phyloP scores from a whole-genome alignment of 2,113 vertebrate species.

The Megaceryle torquata region DNA sequence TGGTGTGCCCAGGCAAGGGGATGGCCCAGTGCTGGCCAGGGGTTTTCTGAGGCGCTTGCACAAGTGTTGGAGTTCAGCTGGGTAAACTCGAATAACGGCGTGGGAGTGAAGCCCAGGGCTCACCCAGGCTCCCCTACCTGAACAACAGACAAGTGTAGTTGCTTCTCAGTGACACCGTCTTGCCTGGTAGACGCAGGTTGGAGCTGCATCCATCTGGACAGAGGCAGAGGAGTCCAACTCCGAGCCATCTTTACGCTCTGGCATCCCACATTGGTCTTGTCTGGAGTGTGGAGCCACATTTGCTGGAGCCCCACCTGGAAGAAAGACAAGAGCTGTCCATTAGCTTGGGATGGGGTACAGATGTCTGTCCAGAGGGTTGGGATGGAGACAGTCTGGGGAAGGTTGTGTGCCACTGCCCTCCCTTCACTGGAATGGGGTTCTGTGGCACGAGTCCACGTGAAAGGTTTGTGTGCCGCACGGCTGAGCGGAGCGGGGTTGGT shows the following conservation, averaged over 20 bases:
- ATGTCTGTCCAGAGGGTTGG: neutral
- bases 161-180: neutral
- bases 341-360: neutral
- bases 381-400: neutral
- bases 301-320: neutral
- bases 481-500: neutral
- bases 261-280: neutral
- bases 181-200: neutral
- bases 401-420: neutral
- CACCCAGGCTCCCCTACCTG: neutral
- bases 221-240: neutral
- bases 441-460: neutral
- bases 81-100: neutral
- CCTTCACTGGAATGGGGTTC: neutral
- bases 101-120: neutral
- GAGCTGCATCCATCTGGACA: neutral
- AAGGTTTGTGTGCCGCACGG: neutral
- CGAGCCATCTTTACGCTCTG: fast-evolving
- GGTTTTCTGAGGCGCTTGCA: fast-evolving
- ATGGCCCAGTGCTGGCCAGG: neutral
- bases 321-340: neutral
- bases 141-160: neutral
- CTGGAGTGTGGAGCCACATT: neutral
- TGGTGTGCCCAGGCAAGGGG: neutral
- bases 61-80: neutral